A percentile compares a stretch with the other conserved stretches of the same genome.
Evolutionary conservation across 2,888 invertebrate genomes (phyloP).

Genomic region (Dendrolimus pini): DNA sequence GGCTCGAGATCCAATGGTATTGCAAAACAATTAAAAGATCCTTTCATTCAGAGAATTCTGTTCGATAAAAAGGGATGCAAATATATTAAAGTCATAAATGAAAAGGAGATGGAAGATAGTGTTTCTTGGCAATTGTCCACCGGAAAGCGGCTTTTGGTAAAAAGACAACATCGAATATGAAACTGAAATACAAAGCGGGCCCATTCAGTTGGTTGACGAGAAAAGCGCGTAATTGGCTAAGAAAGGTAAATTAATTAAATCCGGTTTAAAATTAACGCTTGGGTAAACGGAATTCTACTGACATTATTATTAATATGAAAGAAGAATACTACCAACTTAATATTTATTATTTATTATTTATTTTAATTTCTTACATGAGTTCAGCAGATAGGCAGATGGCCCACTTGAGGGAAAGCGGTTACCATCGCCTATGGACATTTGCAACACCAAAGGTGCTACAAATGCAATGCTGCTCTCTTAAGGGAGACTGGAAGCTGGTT

Average conservation of each 20-base stretch:
- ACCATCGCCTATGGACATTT: too few relatives aligned
- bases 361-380: too few relatives aligned
- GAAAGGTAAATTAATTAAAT: slow-evolving; percentile 38
- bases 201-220: slow-evolving; percentile 53
- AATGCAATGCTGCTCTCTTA: too few relatives aligned
- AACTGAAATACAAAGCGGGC: slow-evolving; percentile 63
- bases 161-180: slow-evolving; percentile 52
- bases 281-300: not conserved
- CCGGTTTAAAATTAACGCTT: slow-evolving; percentile 13
- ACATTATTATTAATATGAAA: too few relatives aligned
- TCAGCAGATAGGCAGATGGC: too few relatives aligned
- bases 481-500: too few relatives aligned
- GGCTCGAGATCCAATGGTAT: slow-evolving; percentile 55
- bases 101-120: slow-evolving; percentile 34
- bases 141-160: slow-evolving; percentile 68
- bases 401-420: too few relatives aligned
- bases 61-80: slow-evolving; percentile 32
- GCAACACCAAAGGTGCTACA: too few relatives aligned
- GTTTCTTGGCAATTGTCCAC: slow-evolving; percentile 74
- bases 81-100: slow-evolving; percentile 21
- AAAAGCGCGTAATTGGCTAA: slow-evolving; percentile 45
- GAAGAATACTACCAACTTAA: too few relatives aligned
- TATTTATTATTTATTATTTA: too few relatives aligned
- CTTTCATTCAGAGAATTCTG: slow-evolving; percentile 71
- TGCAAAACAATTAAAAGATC: slow-evolving; percentile 61